Base-by-base conservation (phyloP, 2,113 vertebrate genomes). In the Macrotis lagotis region DNA sequence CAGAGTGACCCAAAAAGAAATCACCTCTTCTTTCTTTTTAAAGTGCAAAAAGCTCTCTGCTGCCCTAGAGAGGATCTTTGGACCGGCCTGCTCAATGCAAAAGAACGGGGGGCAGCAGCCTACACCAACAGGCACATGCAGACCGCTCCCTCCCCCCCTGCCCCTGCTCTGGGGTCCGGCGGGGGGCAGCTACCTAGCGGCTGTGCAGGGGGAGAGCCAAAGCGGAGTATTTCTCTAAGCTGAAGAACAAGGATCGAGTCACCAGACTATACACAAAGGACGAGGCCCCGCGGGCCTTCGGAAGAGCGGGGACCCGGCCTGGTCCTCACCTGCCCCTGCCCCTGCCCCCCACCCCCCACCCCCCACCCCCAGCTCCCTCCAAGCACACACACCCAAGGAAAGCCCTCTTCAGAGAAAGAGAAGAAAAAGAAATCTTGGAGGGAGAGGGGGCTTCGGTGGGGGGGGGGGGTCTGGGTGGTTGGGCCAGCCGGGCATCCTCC, bases 11-110 rank as follows among this genome's bases (percentile, higher is more conserved):
- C 97, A 98, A 97, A 83, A 98, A 98, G 95, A 98, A 98, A 98
- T 96, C 96, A 95, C 98, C 95, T 97, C 98, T 96, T 89, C 93
- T 97, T 95, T 96, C 97, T 98, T 98, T 98, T 97, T 98, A 98
- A 98, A 98, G 98, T 98, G 98, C 98, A 98, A 98, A 98, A 98
- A 98, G 98, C 98, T 98, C 98, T 99, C 98, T 98, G 98, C 98
- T 99, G 98, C 98, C 98, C 97, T 97, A 98, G 98, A 99, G 98
- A 98, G 97, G 98, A 98, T 99, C 98, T 99, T 99, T 99, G 98
- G 98, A 99, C 98, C 98, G 94, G 98, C 98, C 98, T 91, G 90
- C 98, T 99, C 97, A 98, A 98, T 98, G 98, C 98, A 98, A 99
- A 98, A 98, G 98, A 98, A 98, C 94, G 98, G 97, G 97, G 91